Conservation (phyloP, 2,797 vertebrate species). For the Silurus aristotelis region DNA sequence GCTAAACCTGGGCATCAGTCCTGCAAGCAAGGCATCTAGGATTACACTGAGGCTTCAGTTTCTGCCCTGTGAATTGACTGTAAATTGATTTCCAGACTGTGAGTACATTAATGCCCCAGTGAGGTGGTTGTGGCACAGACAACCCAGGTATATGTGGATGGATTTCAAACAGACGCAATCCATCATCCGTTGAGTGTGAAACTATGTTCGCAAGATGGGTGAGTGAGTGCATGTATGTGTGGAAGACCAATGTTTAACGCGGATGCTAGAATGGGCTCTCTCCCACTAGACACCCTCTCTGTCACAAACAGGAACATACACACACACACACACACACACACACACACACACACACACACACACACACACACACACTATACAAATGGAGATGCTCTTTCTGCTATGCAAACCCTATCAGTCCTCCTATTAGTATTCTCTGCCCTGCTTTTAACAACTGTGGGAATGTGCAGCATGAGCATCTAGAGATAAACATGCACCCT, state of each 20-base stretch:
- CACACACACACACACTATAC: background rate
- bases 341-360: background rate
- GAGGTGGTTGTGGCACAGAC: background rate
- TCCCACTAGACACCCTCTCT: constrained; percentile 43
- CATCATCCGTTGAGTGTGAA: constrained; percentile 22
- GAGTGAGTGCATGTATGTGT: background rate
- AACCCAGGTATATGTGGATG: background rate
- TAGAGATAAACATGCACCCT: constrained; percentile 52
- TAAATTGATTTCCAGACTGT: constrained; percentile 45
- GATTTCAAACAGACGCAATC: constrained; percentile 8
- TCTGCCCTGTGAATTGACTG: constrained; percentile 24
- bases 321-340: background rate
- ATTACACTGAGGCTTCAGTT: constrained; percentile 37
- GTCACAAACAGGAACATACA: background rate
- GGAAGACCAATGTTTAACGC: constrained; percentile 22
- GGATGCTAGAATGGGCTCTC: constrained; percentile 10
- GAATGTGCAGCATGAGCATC: constrained; percentile 51
- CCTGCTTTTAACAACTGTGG: constrained; percentile 43
- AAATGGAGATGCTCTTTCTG: constrained; percentile 23
- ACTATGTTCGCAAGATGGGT: constrained; percentile 17
- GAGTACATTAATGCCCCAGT: background rate
- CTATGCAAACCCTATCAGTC: constrained; percentile 35
- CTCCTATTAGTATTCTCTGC: constrained; percentile 50
- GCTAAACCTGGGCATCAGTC: constrained; percentile 14
- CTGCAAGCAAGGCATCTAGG: constrained; percentile 30